These are phyloP conservation scores for Maccullochella peelii DNA, from an alignment of 2,113 vertebrate species.

Conservation along the genomic window DNA sequence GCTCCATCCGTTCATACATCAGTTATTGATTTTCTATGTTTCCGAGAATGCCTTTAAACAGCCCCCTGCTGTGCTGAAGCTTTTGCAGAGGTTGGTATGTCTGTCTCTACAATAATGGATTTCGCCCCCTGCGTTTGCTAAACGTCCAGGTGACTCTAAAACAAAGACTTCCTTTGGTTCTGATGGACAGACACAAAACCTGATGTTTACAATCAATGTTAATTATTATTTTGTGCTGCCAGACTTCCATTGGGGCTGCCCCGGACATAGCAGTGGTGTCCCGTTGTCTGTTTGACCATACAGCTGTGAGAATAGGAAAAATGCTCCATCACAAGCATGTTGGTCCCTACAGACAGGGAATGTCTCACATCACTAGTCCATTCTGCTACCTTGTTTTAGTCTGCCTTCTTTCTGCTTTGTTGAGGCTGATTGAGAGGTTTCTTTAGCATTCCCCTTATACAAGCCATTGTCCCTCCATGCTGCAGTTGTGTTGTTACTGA, in stretches of 20 bases:
- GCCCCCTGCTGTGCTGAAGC: background rate
- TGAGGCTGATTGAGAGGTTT: background rate
- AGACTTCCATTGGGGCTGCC: constrained; percentile 1
- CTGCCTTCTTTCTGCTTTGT: background rate
- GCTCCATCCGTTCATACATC: background rate
- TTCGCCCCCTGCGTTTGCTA: background rate
- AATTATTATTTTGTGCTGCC: constrained; percentile 2
- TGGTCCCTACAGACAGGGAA: background rate
- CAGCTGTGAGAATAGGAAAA: background rate
- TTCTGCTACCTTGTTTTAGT: background rate
- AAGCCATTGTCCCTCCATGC: constrained; percentile 23
- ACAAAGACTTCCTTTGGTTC: constrained; percentile 4
- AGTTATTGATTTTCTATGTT: constrained; percentile 11
- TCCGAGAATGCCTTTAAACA: constrained; percentile 31
- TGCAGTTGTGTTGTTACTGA: constrained; percentile 41
- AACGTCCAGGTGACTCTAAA: background rate
- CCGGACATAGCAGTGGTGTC: background rate
- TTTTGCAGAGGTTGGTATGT: background rate
- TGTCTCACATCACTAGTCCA: background rate
- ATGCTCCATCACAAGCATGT: background rate
- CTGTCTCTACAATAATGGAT: background rate
- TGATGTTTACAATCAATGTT: constrained; percentile 36
- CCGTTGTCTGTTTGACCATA: background rate
- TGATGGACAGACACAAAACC: constrained; percentile 5
- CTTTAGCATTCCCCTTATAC: background rate